phyloP scores from a whole-genome alignment of 2,888 invertebrate genomes.

The Alsophila aescularia region DNA sequence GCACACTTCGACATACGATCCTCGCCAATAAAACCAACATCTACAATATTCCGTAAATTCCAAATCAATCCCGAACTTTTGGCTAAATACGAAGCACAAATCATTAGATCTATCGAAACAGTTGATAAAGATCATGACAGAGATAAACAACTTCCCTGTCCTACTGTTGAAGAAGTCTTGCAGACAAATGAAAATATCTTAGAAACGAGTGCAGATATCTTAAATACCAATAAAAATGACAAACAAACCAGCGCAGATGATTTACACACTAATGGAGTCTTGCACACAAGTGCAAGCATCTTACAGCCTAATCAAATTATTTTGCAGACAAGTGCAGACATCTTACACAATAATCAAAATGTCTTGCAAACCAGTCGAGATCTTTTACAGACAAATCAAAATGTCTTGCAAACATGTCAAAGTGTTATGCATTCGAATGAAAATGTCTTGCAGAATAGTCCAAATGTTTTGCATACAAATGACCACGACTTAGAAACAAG shows the following conservation, averaged over 20 bases:
- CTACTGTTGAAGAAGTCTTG: constrained; percentile 13
- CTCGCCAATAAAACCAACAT: constrained; percentile 74
- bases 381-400: constrained; percentile 8
- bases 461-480: constrained; percentile 8
- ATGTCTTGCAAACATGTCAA: constrained; percentile 8
- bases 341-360: constrained; percentile 2
- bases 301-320: constrained; percentile 7
- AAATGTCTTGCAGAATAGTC: constrained; percentile 3
- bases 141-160: constrained; percentile 18
- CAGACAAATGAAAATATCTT: constrained; percentile 12
- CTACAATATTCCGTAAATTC: constrained; percentile 72
- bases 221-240: background rate
- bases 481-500: constrained; percentile 10
- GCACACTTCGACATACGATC: constrained; percentile 77
- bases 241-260: background rate
- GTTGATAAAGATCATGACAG: constrained; percentile 40
- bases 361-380: constrained; percentile 4
- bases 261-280: background rate
- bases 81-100: constrained; percentile 66
- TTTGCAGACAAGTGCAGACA: background rate
- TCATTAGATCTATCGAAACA: constrained; percentile 61
- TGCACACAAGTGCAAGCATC: background rate
- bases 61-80: constrained; percentile 73
- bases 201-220: background rate
- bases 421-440: constrained; percentile 1